Evolutionary conservation across 2,113 vertebrate species (phyloP), one percentile per base, ranked within the genome.

Genomic region (Gavia stellata): DNA sequence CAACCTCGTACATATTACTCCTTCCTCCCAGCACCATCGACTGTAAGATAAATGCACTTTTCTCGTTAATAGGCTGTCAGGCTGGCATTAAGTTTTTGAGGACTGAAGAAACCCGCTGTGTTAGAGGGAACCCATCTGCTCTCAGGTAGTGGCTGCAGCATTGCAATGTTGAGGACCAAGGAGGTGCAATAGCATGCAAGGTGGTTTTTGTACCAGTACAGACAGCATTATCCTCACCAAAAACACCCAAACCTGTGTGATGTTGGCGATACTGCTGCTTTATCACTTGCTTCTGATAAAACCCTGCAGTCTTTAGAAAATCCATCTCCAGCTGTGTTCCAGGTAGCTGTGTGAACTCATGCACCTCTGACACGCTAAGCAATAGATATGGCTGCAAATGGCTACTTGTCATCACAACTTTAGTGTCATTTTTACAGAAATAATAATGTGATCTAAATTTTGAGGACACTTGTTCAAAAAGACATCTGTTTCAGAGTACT

Each of bases 111-210:
- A 44, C 40, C 17, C 44, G 31, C 40, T 17, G n/a, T 4, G 47
- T 50, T 38, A 78, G 68, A 77, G 42, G 33, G 34, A 45, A 23
- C 40, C 73, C 33, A 13, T 10, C 62, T 25, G 40, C 20, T 50
- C 1, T 19, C 61, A 31, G 49, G 29, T 14, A 4, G 42, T 24
- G 40, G 23, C 44, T 33, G 25, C 55, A 47, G 20, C 10, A 5
- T 7, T 8, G 16, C 65, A 10, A 11, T 0, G 2, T 2, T 34
- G 34, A 72, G 42, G 52, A 58, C 19, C 31, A 9, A 34, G 49
- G 31, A 31, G n/a, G 31, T 12, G 20, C 14, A 33, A 14, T 2
- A 9, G 19, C 10, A 15, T 3, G 14, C 19, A 44, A 21, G 19
- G 31, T 33, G 44, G 55, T 15, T 83, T 70, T 52, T 24, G 4